Conservation (phyloP, 2,113 vertebrate species). For the Conger conger region DNA sequence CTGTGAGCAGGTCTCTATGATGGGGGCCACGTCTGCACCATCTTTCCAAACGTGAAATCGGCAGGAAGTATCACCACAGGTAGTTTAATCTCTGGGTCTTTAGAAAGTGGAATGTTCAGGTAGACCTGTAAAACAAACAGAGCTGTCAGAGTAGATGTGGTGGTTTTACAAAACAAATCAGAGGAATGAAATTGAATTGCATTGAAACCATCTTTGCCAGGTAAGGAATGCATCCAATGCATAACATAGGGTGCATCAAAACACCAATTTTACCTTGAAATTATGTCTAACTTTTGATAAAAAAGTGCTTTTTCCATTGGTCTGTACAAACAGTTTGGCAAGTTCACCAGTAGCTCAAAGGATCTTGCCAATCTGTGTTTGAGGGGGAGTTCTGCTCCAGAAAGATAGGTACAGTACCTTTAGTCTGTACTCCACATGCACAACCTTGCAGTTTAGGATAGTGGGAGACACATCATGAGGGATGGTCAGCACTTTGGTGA, state of each 20-base stretch:
- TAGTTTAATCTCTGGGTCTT: slow-evolving; percentile 63
- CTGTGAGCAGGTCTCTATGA: neutral
- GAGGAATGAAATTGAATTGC: no score
- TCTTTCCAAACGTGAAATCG: neutral
- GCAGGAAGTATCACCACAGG: slow-evolving; percentile 48
- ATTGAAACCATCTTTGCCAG: no score
- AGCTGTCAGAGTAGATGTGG: no score
- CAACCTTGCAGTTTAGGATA: slow-evolving; percentile 55
- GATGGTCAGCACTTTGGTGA: slow-evolving; percentile 52
- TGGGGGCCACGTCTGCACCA: neutral
- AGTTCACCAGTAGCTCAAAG: no score
- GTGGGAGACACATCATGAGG: slow-evolving; percentile 46
- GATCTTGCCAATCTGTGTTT: no score
- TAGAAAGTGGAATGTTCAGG: slow-evolving; percentile 57
- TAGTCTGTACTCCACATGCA: slow-evolving; percentile 64
- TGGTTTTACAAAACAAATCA: no score
- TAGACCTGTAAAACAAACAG: slow-evolving; percentile 50
- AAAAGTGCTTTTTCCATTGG: no score
- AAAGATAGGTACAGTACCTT: slow-evolving; percentile 48
- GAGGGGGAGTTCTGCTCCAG: neutral
- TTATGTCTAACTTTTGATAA: no score
- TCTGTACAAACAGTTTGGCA: no score
- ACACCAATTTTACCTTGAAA: no score
- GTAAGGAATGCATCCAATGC: no score
- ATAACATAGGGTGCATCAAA: no score